These are phyloP conservation scores for Pyrocephalus nanus DNA, from an alignment of 2,797 vertebrate species.

Conservation along the genomic window DNA sequence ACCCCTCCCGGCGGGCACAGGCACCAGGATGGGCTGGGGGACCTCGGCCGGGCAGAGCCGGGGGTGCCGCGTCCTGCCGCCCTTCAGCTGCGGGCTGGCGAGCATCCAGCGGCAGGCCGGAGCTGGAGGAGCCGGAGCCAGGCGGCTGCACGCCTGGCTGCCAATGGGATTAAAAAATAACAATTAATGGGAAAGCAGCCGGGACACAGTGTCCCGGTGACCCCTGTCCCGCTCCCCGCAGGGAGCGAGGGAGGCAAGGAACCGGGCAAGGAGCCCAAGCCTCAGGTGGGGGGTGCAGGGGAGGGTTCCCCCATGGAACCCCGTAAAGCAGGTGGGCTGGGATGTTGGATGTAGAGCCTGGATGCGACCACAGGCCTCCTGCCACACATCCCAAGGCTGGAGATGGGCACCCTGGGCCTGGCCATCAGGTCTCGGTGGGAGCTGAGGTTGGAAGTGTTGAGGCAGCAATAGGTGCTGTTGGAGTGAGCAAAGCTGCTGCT, in stretches of 20 bases:
- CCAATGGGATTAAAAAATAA: slow-evolving; percentile 37
- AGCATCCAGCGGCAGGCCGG: background rate
- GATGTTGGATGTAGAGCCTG: background rate
- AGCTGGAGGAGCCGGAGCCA: background rate
- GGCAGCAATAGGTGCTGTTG: background rate
- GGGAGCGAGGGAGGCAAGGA: background rate
- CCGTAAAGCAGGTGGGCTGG: background rate
- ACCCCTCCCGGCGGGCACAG: too few relatives aligned
- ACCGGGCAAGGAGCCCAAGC: background rate
- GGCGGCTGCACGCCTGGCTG: slow-evolving; percentile 24
- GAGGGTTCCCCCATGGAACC: too few relatives aligned
- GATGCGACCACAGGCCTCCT: rapidly evolving
- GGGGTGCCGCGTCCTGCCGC: background rate
- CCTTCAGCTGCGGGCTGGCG: background rate
- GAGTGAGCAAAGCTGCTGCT: background rate
- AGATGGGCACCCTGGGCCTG: background rate
- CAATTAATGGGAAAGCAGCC: slow-evolving; percentile 15
- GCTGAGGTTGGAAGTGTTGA: background rate
- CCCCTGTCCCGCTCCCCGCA: background rate
- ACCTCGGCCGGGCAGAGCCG: background rate
- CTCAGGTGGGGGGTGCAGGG: background rate
- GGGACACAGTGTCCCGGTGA: background rate
- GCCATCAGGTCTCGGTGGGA: rapidly evolving
- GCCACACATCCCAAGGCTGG: background rate
- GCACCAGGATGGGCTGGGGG: background rate